Base-by-base conservation (phyloP, 2,113 vertebrate species). In the Panurus biarmicus region DNA sequence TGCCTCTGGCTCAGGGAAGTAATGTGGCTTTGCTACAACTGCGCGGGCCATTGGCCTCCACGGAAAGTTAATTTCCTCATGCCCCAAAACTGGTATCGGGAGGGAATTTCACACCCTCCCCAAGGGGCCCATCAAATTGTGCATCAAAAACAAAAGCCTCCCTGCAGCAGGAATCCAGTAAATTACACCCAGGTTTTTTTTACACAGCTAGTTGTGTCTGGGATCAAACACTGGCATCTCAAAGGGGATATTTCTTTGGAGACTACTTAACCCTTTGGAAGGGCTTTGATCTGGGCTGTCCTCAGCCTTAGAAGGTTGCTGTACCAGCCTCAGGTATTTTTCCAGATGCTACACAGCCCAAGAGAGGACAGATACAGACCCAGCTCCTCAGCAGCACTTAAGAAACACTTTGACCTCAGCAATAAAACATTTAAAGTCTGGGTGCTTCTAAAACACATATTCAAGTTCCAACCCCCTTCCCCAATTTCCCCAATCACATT, bases 311-410 rank as follows among this genome's bases (percentile, higher is more conserved):
- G 36, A 74, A 36, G 31, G 33, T 75, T 83, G 36, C 12, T 50
- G 40, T 58, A 60, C 29, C 16, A 1, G 19, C n/a, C 44, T 72
- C 29, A 1, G 4, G 1, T 40, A 45, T 40, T 74, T 38, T 28
- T 89, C 73, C 44, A 26, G 24, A 47, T 12, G 20, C 0, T 42
- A 9, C 28, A 26, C 15, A 78, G 54, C 48, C 40, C 54, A 23
- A 26, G 47, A 67, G 5, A 35, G 17, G 56, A 54, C 0, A 1
- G 35, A 78, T 5, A 14, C 0, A 0, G 31, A 33, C 35, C 9
- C 26, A 1, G 50, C 45, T 62, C 29, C 56, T 50, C 38, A 21
- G 71, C 40, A 79, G 26, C 48, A 7, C 45, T 47, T 51, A 29
- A 51, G 22, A 8, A 69, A 21, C 53, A 33, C 53, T 51, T 64